Base-by-base conservation (phyloP, 2,113 vertebrate species). In the Cebus imitator region DNA sequence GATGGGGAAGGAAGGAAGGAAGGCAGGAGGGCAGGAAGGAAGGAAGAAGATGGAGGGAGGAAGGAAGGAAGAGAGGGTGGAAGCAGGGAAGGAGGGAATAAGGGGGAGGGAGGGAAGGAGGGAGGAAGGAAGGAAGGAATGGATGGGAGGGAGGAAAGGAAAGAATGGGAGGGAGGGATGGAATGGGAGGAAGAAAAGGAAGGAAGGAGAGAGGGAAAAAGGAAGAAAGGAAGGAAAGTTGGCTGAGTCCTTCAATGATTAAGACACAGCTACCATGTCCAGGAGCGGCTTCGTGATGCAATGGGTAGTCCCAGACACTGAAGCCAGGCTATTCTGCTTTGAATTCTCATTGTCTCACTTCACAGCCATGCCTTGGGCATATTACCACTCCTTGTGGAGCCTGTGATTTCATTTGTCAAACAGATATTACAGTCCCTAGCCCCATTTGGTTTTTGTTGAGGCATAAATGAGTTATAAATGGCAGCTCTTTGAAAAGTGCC, bases 361-460 rank as follows among this genome's bases (percentile, higher is more conserved):
- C 1, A 1, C 0, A 27, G 10, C 11, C 25, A 2, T 18, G n/a
- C 4, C 21, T 12, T 8, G 5, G 2, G 23, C 30, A 30, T 8
- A 1, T 45, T 10, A 66, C 7, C n/a, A n/a, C 20, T 18, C 2
- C 9, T 43, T 7, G 8, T 0, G 2, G 18, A 10, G 2, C 8
- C 27, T 35, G 10, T 18, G 43, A 37, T 64, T 72, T 87, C 45
- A 30, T 83, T 82, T 64, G 32, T 48, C 50, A 32, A 72, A 78
- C 16, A 35, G 10, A 14, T 14, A 8, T 17, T 10, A 3, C 4
- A 5, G 21, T 35, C 3, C 32, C 87, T 66, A 4, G 32, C 37
- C 0, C 17, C 27, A 18, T 72, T 3, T 45, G 45, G 11, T 43
- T 70, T 13, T 72, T 5, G 2, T 3, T 9, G 18, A 68, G 35